A percentile compares a stretch with the other conserved stretches of the same genome.
Conservation (phyloP, 2,797 vertebrate species). For the Streptopelia turtur region DNA sequence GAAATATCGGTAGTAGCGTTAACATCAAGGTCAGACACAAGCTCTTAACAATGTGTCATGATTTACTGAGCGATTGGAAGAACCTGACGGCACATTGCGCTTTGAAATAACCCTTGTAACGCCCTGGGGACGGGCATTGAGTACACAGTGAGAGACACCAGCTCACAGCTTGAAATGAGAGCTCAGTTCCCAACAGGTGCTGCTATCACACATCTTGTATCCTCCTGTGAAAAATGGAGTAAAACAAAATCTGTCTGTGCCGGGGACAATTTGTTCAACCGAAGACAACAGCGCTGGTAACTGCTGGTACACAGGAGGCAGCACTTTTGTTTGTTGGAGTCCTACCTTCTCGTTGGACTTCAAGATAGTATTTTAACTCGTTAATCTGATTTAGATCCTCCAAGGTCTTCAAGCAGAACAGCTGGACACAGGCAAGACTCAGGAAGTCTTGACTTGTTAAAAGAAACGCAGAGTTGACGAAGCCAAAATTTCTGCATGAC, state of each 20-base stretch:
- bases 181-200: not conserved
- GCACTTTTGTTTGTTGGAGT: not conserved
- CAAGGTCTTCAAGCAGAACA: not conserved
- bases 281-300: not conserved
- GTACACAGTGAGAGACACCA: not conserved
- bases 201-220: not conserved
- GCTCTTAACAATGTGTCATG: not conserved
- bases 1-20: not conserved
- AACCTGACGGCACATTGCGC: not conserved
- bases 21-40: not conserved
- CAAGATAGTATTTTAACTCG: not conserved
- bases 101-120: not conserved
- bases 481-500: not conserved
- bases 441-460: not conserved
- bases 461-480: not conserved
- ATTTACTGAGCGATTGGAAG: accelerated
- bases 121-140: not conserved
- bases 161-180: not conserved
- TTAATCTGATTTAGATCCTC: not conserved
- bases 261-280: not conserved
- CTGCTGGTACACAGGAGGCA: not conserved
- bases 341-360: not conserved
- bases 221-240: not conserved
- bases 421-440: not conserved
- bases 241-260: not conserved